Evolutionary conservation across 2,888 invertebrate genomes (phyloP).

Genomic region (Polydrusus cervinus): DNA sequence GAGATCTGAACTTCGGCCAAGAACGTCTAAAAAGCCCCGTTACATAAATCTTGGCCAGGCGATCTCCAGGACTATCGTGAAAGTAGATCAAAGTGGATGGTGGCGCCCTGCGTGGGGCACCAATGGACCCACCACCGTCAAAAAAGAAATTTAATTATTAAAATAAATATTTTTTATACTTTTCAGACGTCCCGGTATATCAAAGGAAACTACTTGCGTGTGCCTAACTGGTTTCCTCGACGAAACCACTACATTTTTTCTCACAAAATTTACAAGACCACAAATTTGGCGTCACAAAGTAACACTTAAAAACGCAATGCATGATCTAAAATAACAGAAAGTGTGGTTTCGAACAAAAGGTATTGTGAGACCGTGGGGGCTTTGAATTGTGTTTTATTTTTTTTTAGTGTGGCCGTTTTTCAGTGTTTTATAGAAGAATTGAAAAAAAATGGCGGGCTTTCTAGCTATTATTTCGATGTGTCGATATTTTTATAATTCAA

Average conservation of each 20-base stretch:
- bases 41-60: conserved; percentile 65
- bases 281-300: conserved; percentile 26
- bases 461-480: too few relatives aligned
- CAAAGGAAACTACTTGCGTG: neutral
- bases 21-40: conserved; percentile 63
- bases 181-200: neutral
- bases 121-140: conserved; percentile 3
- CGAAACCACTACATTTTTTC: conserved; percentile 4
- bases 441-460: conserved; percentile 10
- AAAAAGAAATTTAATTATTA: neutral
- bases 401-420: neutral
- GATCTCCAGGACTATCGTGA: conserved; percentile 66
- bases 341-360: conserved; percentile 23
- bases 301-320: conserved; percentile 33
- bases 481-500: too few relatives aligned
- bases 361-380: conserved; percentile 5
- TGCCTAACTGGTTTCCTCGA: neutral
- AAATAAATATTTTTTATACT: neutral
- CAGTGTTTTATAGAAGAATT: neutral
- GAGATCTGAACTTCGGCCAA: conserved; percentile 56
- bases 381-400: neutral
- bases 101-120: conserved; percentile 12
- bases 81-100: conserved; percentile 62
- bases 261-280: conserved; percentile 26
- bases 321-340: conserved; percentile 39